Percentiles rank a stretch among this genome's conserved stretches.
phyloP scores from a whole-genome alignment of 2,797 vertebrate species.

The Sebastes itinus region DNA sequence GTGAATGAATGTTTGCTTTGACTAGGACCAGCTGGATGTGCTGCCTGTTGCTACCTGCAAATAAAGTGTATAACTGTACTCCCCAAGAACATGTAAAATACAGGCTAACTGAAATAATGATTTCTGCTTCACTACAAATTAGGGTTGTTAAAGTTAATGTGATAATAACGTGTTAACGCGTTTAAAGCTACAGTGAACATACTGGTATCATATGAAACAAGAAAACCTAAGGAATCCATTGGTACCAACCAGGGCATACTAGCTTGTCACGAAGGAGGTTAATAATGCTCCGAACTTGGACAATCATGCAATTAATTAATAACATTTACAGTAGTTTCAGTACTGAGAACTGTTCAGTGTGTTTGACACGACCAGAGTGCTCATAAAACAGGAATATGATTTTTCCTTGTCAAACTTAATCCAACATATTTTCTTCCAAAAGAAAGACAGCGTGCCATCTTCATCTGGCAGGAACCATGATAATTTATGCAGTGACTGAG shows the following conservation, averaged over 20 bases:
- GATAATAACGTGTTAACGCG: too few relatives aligned
- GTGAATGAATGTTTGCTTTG: background rate
- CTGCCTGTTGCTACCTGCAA: background rate
- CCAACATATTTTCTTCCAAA: constrained; percentile 35
- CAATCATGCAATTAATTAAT: too few relatives aligned
- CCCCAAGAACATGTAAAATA: background rate
- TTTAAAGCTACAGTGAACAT: too few relatives aligned
- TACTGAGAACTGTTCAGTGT: background rate
- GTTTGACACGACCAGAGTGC: background rate
- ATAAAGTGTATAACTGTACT: background rate
- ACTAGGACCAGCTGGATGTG: background rate
- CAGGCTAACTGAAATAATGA: background rate
- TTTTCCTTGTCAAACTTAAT: constrained; percentile 33
- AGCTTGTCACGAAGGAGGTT: too few relatives aligned
- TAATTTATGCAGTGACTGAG: constrained; percentile 61
- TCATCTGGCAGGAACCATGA: constrained; percentile 32
- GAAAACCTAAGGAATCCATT: too few relatives aligned
- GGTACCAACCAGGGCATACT: too few relatives aligned
- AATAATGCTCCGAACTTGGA: too few relatives aligned
- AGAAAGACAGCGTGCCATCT: constrained; percentile 1
- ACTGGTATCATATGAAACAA: too few relatives aligned
- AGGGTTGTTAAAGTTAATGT: too few relatives aligned
- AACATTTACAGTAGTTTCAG: background rate
- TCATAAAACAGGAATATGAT: constrained; percentile 13
- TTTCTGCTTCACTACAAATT: background rate